Percentiles rank a stretch among this genome's conserved stretches.
phyloP scores from a whole-genome alignment of 2,888 invertebrate species.

The Himalopsyche kuldschensis region DNA sequence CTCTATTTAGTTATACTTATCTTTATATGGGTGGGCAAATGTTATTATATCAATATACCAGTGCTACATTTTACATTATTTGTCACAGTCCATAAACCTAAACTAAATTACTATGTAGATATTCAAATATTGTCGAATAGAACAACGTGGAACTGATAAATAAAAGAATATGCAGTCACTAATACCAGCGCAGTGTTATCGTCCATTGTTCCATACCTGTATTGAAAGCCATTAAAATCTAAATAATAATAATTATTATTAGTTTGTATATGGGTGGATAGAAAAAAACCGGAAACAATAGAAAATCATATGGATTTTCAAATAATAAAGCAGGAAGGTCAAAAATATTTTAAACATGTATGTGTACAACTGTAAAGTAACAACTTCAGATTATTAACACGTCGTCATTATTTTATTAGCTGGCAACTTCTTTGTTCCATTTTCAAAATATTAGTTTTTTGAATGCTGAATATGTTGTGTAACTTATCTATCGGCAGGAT shows the following conservation, averaged over 20 bases:
- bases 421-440: no score
- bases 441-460: no score
- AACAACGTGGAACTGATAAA: not conserved
- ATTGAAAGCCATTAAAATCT: not conserved
- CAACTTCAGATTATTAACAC: no score
- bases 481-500: no score
- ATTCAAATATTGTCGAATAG: not conserved
- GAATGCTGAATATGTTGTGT: no score
- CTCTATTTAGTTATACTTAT: not conserved
- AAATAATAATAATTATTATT: not conserved
- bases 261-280: not conserved
- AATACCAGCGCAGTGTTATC: not conserved
- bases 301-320: not conserved
- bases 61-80: not conserved
- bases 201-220: not conserved
- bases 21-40: not conserved
- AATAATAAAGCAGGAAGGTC: not conserved
- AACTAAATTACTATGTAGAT: not conserved
- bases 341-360: no score
- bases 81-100: not conserved
- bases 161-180: not conserved
- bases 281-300: not conserved
- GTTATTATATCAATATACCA: not conserved
- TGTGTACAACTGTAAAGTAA: no score
- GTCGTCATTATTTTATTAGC: no score